Base-by-base conservation (phyloP, 2,113 vertebrate genomes). In the Mesocricetus auratus region DNA sequence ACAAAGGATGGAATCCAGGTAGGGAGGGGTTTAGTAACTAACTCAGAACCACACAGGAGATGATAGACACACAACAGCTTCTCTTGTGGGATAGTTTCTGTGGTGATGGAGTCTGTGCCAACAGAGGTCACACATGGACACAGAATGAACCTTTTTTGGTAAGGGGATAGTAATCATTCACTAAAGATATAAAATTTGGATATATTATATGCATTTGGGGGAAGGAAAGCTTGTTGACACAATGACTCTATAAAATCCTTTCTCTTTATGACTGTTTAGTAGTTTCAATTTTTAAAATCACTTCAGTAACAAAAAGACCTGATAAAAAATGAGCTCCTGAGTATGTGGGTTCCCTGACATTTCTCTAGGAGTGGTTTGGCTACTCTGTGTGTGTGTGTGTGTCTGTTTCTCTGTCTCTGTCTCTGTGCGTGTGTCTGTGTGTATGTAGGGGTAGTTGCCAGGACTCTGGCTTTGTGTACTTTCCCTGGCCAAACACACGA, bases 281-380 rank as follows among this genome's bases (percentile, higher is more conserved):
- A 86, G 88, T 97, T 96, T 97, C 91, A 94, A 68, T 69, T 77
- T 77, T 94, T 94, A 93, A 87, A 75, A 91, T 95, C 95, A 92
- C 62, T 98, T 98, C 90, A 85, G 86, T 16, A 92, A 88, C 81
- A 74, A 94, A 97, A 96, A 93, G 31, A 64, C 86, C 78, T 93
- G 96, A 97, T 11, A 56, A 82, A 94, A 91, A 91, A 47, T n/a
- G 66, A 94, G 64, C 73, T 95, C 89, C 85, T 60, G 69, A 90
- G 95, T 16, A n/a, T 1, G 16, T 39, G 56, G n/a, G 62, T 81
- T 45, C 94, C 96, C 90, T 97, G 96, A 96, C 75, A 81, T 69
- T 95, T 98, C 56, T 78, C n/a, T 15, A 45, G 73, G 26, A 26
- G 47, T 53, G 45, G 47, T 68, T 79, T 39, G 39, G 17, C 39